Conservation (phyloP, 2,797 vertebrate species). For the Poecilia velifera region DNA sequence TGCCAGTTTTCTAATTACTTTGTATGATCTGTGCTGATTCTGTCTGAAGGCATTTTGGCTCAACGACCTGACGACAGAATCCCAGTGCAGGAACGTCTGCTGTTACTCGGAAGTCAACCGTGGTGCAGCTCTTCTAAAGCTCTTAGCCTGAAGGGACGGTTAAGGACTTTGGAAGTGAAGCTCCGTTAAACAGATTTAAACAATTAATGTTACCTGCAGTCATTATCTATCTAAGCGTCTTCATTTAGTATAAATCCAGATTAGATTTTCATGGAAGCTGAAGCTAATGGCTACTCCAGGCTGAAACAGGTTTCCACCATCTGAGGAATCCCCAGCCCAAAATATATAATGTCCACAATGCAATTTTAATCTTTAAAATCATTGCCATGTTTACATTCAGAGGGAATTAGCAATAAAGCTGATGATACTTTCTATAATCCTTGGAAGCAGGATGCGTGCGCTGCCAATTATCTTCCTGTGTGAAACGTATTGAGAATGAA, state of each 20-base stretch:
- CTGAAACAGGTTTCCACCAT: neutral
- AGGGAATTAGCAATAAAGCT: neutral
- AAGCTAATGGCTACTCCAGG: neutral
- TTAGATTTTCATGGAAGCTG: neutral
- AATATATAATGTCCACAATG: neutral
- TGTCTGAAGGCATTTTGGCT: constrained; percentile 25
- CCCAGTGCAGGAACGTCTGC: constrained; percentile 35
- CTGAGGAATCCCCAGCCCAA: neutral
- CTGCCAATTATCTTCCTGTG: neutral
- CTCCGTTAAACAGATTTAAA: neutral
- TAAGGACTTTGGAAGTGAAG: neutral
- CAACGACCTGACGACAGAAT: constrained; percentile 30
- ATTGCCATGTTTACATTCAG: neutral
- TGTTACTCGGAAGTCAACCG: constrained; percentile 59
- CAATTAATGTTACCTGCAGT: neutral
- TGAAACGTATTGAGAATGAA: neutral
- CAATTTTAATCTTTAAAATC: neutral
- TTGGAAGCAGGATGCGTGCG: neutral
- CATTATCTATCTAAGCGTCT: neutral
- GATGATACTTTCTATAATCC: neutral
- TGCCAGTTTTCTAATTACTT: constrained; percentile 20
- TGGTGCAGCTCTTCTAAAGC: constrained; percentile 20
- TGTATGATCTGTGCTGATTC: neutral
- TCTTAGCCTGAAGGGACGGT: neutral
- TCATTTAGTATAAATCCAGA: neutral